phyloP scores from a whole-genome alignment of 2,888 invertebrate genomes.

The Hylaea fasciaria region DNA sequence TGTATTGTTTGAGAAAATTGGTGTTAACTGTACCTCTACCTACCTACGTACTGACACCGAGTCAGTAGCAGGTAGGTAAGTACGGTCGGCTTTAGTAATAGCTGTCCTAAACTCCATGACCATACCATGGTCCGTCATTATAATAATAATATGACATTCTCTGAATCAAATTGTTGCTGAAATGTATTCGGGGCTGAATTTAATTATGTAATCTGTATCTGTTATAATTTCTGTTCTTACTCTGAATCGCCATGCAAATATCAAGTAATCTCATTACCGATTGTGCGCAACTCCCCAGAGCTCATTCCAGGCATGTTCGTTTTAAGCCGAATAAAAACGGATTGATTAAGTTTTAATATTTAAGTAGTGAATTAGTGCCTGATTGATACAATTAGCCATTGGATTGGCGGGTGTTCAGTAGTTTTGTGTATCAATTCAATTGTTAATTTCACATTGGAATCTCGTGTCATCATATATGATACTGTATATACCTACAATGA shows the following conservation, averaged over 20 bases:
- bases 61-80: not conserved
- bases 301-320: slow-evolving; percentile 20
- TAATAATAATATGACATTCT: too few species aligned
- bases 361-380: slow-evolving; percentile 60
- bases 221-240: slow-evolving; percentile 5
- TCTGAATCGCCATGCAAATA: slow-evolving; percentile 8
- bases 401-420: slow-evolving; percentile 59
- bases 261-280: slow-evolving; percentile 10
- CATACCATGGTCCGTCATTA: too few species aligned
- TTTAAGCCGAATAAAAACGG: slow-evolving; percentile 19
- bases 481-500: too few species aligned
- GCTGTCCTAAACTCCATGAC: too few species aligned
- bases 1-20: not conserved
- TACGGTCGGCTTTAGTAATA: too few species aligned
- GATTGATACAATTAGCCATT: slow-evolving; percentile 69
- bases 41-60: too few species aligned
- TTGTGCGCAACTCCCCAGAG: slow-evolving; percentile 12
- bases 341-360: slow-evolving; percentile 65
- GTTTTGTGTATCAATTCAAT: slow-evolving; percentile 69
- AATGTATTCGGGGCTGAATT: too few species aligned
- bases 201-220: not conserved
- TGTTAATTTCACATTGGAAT: slow-evolving; percentile 55
- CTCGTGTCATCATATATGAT: slow-evolving; percentile 49
- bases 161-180: too few species aligned
- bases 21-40: not conserved